These are phyloP conservation scores for Drosophila tanythrix DNA, from an alignment of 2,888 invertebrate genomes.

Conservation along the genomic window DNA sequence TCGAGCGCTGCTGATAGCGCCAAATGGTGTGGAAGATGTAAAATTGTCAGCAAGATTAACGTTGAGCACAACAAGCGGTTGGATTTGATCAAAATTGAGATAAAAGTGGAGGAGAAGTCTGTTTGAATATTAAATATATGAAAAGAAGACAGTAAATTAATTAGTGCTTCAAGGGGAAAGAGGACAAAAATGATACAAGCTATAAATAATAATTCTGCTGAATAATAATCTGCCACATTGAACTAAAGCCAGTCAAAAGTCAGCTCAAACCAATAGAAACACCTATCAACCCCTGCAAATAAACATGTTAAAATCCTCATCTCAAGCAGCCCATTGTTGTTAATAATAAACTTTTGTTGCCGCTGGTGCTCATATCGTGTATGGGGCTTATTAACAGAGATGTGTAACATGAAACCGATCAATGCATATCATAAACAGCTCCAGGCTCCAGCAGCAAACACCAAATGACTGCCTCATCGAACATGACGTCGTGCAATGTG, in stretches of 20 bases:
- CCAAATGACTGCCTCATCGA: not conserved
- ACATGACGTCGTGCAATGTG: slow-evolving; percentile 3
- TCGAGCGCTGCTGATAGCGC: slow-evolving; percentile 34
- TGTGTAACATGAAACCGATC: slow-evolving; percentile 29
- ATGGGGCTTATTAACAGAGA: slow-evolving; percentile 14
- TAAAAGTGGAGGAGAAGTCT: not conserved
- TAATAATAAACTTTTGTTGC: not conserved
- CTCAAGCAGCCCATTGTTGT: not conserved
- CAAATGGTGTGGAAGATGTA: slow-evolving; percentile 59
- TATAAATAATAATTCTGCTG: not conserved
- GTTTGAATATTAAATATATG: not conserved
- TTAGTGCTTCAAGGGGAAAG: not conserved
- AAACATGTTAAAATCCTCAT: not conserved
- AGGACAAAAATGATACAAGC: not conserved
- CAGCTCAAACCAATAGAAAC: not conserved
- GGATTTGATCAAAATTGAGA: slow-evolving; percentile 7
- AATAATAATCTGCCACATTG: not conserved
- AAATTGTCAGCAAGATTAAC: slow-evolving; percentile 36
- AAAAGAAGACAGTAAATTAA: not conserved
- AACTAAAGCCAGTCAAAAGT: not conserved
- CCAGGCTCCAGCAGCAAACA: slow-evolving; percentile 11
- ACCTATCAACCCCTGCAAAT: not conserved
- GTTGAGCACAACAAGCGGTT: slow-evolving; percentile 25
- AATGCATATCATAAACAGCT: slow-evolving; percentile 51
- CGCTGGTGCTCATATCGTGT: not conserved